Percentiles rank a stretch among this genome's conserved stretches.
These are phyloP conservation scores for Chunga burmeisteri DNA, from an alignment of 2,113 vertebrate genomes.

Conservation along the genomic window DNA sequence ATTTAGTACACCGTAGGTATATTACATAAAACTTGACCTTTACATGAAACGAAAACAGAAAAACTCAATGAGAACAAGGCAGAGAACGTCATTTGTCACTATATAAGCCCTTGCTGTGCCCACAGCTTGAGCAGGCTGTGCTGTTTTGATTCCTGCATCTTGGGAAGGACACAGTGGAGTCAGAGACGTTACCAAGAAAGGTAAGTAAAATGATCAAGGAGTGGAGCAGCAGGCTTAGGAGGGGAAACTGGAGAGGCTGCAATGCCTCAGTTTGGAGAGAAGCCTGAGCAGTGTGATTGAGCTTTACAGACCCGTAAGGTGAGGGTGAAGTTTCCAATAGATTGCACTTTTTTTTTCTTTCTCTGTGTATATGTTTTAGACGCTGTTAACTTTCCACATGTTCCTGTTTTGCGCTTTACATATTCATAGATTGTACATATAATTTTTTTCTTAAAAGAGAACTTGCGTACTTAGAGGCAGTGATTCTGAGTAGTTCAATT, in stretches of 20 bases:
- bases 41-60: neutral
- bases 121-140: neutral
- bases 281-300: neutral
- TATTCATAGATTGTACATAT: neutral
- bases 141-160: neutral
- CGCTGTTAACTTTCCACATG: accelerated
- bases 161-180: accelerated
- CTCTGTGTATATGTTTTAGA: neutral
- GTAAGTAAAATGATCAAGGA: no score
- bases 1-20: accelerated
- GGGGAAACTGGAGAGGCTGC: neutral
- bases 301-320: accelerated
- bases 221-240: neutral
- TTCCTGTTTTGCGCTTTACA: accelerated
- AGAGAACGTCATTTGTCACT: neutral
- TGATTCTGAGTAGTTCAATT: neutral
- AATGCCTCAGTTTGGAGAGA: neutral
- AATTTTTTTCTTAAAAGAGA: neutral
- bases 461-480: accelerated
- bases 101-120: neutral
- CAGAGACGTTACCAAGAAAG: neutral
- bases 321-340: neutral
- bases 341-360: neutral
- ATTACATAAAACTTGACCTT: neutral
- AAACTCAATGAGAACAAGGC: neutral